Percentiles rank a stretch among this genome's conserved stretches.
phyloP scores from a whole-genome alignment of 1,140 invertebrate genomes.

The Eumeta japonica region DNA sequence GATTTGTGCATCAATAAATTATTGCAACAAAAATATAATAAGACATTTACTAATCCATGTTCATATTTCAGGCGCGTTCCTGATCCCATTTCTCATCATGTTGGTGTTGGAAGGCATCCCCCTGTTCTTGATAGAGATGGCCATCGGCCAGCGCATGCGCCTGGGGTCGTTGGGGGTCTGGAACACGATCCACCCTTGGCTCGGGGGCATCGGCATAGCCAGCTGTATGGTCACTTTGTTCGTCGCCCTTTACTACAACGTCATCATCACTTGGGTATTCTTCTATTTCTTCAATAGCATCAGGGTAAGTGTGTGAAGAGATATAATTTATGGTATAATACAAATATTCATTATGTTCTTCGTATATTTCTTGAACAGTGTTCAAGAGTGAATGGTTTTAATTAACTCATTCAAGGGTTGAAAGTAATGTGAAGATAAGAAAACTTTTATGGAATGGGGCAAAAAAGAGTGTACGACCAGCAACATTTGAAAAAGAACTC shows the following conservation, averaged over 20 bases:
- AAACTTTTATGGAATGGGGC: no score
- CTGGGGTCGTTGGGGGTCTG: conserved; percentile 88
- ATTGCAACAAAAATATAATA: no score
- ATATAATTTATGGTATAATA: conserved; percentile 73
- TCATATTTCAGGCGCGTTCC: conserved; percentile 94
- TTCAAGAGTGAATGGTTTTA: conserved; percentile 62
- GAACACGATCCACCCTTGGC: conserved; percentile 91
- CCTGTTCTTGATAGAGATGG: conserved; percentile 89
- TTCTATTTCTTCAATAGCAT: conserved; percentile 92
- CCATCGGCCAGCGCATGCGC: conserved; percentile 88
- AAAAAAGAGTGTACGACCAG: no score
- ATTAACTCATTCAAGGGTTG: neutral
- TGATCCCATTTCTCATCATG: conserved; percentile 96
- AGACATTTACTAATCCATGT: no score
- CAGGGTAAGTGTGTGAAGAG: conserved; percentile 65
- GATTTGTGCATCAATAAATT: no score
- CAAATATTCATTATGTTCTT: conserved; percentile 96
- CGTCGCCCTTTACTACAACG: conserved; percentile 95
- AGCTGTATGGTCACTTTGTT: conserved; percentile 90
- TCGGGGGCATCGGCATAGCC: conserved; percentile 86
- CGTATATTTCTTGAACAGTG: conserved; percentile 85
- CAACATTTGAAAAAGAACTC: no score
- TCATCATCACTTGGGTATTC: conserved; percentile 98
- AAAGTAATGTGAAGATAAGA: no score
- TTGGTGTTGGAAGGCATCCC: conserved; percentile 89